A percentile compares a stretch with the other conserved stretches of the same genome.
Evolutionary conservation across 2,888 invertebrate genomes (phyloP).

Genomic region (Tipula confusa): DNA sequence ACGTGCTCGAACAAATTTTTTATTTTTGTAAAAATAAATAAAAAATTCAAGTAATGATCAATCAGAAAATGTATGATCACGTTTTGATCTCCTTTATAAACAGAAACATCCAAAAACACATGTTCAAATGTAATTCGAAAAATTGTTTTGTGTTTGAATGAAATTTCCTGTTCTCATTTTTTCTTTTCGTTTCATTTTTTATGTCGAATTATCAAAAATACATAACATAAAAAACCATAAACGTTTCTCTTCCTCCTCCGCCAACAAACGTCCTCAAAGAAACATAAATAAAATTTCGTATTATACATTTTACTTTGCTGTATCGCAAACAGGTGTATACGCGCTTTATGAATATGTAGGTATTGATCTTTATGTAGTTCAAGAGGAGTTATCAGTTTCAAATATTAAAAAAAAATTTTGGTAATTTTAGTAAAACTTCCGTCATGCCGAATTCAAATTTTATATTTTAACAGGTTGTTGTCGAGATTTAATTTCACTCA

Average conservation of each 20-base stretch:
- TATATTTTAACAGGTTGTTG: background rate
- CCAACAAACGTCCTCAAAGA: background rate
- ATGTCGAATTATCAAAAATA: background rate
- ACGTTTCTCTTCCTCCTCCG: background rate
- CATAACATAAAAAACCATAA: background rate
- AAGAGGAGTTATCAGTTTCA: conserved; percentile 15
- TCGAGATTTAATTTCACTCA: conserved; percentile 1
- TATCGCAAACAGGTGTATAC: background rate
- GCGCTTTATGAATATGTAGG: background rate
- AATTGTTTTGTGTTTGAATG: background rate
- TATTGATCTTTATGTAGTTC: background rate
- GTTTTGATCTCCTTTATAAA: background rate
- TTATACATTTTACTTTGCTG: background rate
- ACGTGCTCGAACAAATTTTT: background rate
- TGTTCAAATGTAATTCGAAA: background rate
- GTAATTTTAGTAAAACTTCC: conserved; percentile 12
- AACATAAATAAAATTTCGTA: background rate
- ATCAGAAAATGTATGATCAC: conserved; percentile 25
- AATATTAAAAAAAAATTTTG: background rate
- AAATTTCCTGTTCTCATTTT: background rate
- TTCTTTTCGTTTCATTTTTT: background rate
- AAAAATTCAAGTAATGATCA: background rate
- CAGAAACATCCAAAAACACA: background rate
- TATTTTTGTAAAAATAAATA: background rate
- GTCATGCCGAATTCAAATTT: background rate